Evolutionary conservation across 2,888 invertebrate species (phyloP), one percentile per base, ranked within the genome.

Genomic region (Callyntrura sp.): DNA sequence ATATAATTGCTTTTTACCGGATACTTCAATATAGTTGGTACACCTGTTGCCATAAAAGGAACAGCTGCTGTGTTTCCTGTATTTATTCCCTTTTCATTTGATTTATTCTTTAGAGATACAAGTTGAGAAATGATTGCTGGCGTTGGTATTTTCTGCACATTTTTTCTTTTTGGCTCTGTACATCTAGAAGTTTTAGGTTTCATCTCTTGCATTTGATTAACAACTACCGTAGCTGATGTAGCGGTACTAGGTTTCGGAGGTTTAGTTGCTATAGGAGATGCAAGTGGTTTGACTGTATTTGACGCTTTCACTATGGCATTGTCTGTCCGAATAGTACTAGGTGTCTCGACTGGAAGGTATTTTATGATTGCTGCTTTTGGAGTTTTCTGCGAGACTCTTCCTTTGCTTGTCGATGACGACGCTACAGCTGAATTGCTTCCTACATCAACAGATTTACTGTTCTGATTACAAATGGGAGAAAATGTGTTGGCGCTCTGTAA

Each of bases 31-130:
- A 9, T 20, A 48, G 2, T 45, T 73, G 17, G 45, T 8, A 20
- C 70, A 73, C 45, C 9, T 17, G 17, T 48, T 60, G 23, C 14
- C 23, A 43, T 12, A 1, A 23, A 20, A 48, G 65, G 43, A 0
- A 17, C 12, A 5, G 28, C 51, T 28, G 23, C 14, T 35, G 20
- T 65, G 0, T 35, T 25, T 28, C 14, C 43, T n/a, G 17, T n/a
- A 5, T 43, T 51, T 0, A 51, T 8, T 25, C 4, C 70, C 11
- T 48, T 73, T 23, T 73, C 70, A 0, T 1, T 9, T 1, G 17
- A 45, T 45, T 76, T 76, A 14, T 51, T 76, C 17, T 76, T 76
- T 5, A 76, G 76, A n/a, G 25, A 20, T 76, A 45, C n/a, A 73
- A 48, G 17, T 48, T 76, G 76, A 17, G 76, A 51, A 8, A 51